Conservation (phyloP, 2,888 invertebrate species). For the Zhuqinia jingwanae region DNA sequence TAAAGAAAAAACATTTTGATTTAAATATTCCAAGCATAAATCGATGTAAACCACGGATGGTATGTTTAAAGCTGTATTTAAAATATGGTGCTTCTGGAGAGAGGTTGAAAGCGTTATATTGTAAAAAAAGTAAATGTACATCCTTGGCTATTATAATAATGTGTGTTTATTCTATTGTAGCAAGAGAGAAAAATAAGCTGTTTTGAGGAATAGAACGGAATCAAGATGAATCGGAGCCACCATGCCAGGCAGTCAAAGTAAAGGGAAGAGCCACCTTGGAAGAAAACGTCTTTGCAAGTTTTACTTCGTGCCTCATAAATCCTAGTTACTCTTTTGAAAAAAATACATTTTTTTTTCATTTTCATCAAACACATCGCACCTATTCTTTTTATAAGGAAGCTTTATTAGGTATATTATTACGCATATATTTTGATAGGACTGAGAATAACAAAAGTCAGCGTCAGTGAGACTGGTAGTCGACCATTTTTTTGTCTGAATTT, state of each 20-base stretch:
- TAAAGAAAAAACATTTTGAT: too few species aligned
- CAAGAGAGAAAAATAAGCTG: slow-evolving; percentile 6
- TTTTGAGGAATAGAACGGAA: neutral
- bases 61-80: neutral
- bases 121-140: neutral
- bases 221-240: slow-evolving; percentile 68
- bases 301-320: slow-evolving; percentile 76
- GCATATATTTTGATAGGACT: too few species aligned
- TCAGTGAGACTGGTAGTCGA: too few species aligned
- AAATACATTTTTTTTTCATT: too few species aligned
- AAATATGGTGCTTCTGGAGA: too few species aligned
- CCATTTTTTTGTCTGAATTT: neutral
- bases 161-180: too few species aligned
- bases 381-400: too few species aligned
- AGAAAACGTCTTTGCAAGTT: slow-evolving; percentile 65
- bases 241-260: slow-evolving; percentile 59
- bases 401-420: too few species aligned
- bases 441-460: too few species aligned
- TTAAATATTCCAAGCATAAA: slow-evolving; percentile 24
- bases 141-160: neutral
- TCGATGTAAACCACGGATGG: neutral
- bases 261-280: slow-evolving; percentile 65
- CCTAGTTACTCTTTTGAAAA: slow-evolving; percentile 51
- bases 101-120: slow-evolving; percentile 3
- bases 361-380: slow-evolving; percentile 36